Evolutionary conservation across 2,797 vertebrate species (phyloP).

Genomic region (Geotrypetes seraphini): DNA sequence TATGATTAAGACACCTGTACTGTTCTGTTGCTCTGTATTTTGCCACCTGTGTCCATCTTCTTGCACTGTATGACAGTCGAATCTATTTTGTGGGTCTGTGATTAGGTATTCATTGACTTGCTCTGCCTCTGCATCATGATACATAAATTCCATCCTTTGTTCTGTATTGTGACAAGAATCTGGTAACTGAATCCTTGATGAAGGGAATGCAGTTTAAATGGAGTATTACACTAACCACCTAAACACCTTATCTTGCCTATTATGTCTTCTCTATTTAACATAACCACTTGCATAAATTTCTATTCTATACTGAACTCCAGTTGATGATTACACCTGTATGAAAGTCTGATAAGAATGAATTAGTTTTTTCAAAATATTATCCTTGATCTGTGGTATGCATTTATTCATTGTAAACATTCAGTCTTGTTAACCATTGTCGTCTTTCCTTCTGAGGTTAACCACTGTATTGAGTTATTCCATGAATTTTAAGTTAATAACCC

Average conservation of each 20-base stretch:
- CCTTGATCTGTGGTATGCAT: constrained; percentile 42
- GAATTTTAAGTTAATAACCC: constrained; percentile 52
- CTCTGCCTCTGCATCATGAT: too few species aligned
- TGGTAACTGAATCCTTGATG: not conserved
- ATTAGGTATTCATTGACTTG: too few species aligned
- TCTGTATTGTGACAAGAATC: not conserved
- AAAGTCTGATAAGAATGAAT: constrained; percentile 38
- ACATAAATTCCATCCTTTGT: too few species aligned
- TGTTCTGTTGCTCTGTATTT: constrained; percentile 7
- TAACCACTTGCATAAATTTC: constrained; percentile 10
- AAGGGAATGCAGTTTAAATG: not conserved
- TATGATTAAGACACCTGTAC: constrained; percentile 13
- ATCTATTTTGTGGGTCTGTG: not conserved
- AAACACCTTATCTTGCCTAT: constrained; percentile 1
- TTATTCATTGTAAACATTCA: constrained; percentile 41
- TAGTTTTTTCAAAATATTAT: constrained; percentile 29
- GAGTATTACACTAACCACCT: not conserved
- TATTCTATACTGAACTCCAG: constrained; percentile 7
- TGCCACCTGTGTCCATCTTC: constrained; percentile 13
- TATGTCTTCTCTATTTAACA: constrained; percentile 1
- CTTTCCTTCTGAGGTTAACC: constrained; percentile 43
- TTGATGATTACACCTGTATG: constrained; percentile 15
- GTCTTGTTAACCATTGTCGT: constrained; percentile 21
- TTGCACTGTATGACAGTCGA: not conserved
- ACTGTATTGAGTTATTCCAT: constrained; percentile 82